phyloP scores from a whole-genome alignment of 2,888 invertebrate genomes.

The Stenchaetothrips biformis region DNA sequence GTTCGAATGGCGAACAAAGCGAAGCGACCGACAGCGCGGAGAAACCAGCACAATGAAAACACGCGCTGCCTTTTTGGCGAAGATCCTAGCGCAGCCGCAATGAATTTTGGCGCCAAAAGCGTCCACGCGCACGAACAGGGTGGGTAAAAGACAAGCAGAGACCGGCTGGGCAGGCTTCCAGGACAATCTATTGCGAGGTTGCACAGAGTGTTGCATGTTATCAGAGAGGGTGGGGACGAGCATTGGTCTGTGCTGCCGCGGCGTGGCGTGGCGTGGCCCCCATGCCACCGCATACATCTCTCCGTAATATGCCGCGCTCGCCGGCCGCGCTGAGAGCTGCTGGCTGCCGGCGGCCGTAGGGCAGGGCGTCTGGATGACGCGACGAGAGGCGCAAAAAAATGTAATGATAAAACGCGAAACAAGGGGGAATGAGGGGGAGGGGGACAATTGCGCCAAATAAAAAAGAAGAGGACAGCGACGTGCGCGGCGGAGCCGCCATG shows the following conservation, averaged over 20 bases:
- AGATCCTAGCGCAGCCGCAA: neutral
- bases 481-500: neutral
- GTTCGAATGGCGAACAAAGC: neutral
- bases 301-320: neutral
- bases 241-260: neutral
- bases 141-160: neutral
- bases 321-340: neutral
- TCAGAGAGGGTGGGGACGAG: neutral
- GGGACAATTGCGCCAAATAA: too few species aligned
- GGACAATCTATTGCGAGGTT: constrained; percentile 9
- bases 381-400: neutral
- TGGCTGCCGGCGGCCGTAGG: neutral
- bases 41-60: neutral
- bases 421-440: neutral
- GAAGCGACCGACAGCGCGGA: neutral
- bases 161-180: neutral
- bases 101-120: constrained; percentile 13
- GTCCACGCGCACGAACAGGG: neutral
- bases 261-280: neutral
- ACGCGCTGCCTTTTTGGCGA: neutral
- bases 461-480: neutral
- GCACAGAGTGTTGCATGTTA: constrained; percentile 5
- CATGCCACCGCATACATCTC: constrained; percentile 5
- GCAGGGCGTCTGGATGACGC: neutral
- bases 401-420: neutral